A percentile compares a stretch with the other conserved stretches of the same genome.
Conservation (phyloP, 2,888 invertebrate genomes). For the Disparrhopalites patrizii region DNA sequence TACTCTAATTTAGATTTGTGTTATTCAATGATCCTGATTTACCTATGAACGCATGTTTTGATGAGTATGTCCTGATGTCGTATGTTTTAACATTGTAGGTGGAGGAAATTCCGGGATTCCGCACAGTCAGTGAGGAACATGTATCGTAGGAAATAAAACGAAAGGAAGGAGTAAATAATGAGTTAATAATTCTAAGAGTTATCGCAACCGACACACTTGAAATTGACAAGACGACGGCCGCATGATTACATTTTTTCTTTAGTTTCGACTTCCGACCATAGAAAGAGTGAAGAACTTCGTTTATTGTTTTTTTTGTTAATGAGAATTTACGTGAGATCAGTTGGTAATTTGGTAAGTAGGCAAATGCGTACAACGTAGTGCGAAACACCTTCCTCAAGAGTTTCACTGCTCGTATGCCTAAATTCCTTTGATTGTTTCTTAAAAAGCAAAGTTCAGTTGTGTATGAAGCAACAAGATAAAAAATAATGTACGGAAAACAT, state of each 20-base stretch:
- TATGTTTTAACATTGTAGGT: slow-evolving; percentile 34
- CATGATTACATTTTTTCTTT: slow-evolving; percentile 23
- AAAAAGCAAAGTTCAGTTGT: slow-evolving; percentile 16
- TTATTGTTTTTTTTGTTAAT: slow-evolving; percentile 23
- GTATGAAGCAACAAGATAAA: slow-evolving; percentile 19
- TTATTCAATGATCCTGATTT: too few species aligned
- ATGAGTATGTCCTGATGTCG: too few species aligned
- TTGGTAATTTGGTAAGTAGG: neutral
- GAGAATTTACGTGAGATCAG: slow-evolving; percentile 15
- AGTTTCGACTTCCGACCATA: slow-evolving; percentile 16
- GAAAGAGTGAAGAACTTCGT: neutral
- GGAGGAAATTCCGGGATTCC: slow-evolving; percentile 44
- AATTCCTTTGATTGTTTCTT: slow-evolving; percentile 13
- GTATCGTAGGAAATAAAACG: slow-evolving; percentile 23
- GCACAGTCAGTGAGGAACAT: slow-evolving; percentile 45
- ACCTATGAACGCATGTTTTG: too few species aligned
- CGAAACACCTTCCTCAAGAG: slow-evolving; percentile 17
- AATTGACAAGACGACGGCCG: slow-evolving; percentile 27
- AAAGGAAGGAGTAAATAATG: slow-evolving; percentile 31
- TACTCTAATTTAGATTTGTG: too few species aligned
- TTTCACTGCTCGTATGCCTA: slow-evolving; percentile 1
- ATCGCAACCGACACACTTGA: slow-evolving; percentile 30
- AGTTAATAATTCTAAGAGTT: slow-evolving; percentile 20
- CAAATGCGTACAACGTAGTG: too few species aligned
- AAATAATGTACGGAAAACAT: slow-evolving; percentile 11